A percentile compares a stretch with the other conserved stretches of the same genome.
These are phyloP conservation scores for Cryptus armator DNA, from an alignment of 2,888 invertebrate genomes.

Conservation along the genomic window DNA sequence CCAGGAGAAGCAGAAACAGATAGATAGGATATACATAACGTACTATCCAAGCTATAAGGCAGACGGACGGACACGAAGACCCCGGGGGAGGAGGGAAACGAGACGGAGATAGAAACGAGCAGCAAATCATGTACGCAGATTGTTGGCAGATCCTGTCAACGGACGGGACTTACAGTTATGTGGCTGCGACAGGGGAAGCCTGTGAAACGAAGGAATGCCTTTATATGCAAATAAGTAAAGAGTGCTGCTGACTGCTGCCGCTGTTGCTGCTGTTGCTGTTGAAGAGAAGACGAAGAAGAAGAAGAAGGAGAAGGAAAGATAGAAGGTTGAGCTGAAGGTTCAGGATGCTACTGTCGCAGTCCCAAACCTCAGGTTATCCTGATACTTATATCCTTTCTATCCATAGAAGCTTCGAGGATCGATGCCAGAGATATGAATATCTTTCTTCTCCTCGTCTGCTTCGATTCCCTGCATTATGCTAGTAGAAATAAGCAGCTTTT, in stretches of 20 bases:
- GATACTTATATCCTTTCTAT: constrained; percentile 46
- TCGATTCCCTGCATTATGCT: constrained; percentile 34
- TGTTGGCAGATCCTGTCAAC: constrained; percentile 85
- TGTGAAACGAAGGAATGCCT: constrained; percentile 83
- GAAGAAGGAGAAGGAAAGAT: constrained; percentile 68
- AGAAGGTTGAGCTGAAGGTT: constrained; percentile 68
- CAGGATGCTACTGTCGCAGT: constrained; percentile 53
- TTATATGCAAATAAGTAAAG: constrained; percentile 84
- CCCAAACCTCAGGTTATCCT: constrained; percentile 32
- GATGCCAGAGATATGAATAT: constrained; percentile 82
- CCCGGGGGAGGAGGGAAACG: constrained; percentile 15
- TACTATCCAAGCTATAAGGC: constrained; percentile 11
- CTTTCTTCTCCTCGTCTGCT: constrained; percentile 51
- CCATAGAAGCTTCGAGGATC: constrained; percentile 76
- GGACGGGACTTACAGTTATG: constrained; percentile 83
- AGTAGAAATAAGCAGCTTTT: constrained; percentile 62
- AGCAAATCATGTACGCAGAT: constrained; percentile 84
- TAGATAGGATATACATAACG: constrained; percentile 16
- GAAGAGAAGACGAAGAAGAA: constrained; percentile 49
- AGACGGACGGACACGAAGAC: constrained; percentile 16
- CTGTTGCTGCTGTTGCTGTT: constrained; percentile 63
- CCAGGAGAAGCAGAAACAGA: constrained; percentile 36
- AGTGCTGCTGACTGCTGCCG: constrained; percentile 67
- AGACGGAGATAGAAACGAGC: constrained; percentile 66
- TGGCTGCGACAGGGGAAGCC: constrained; percentile 79